Base-by-base conservation (phyloP, 2,113 vertebrate genomes). In the Sus scrofa region DNA sequence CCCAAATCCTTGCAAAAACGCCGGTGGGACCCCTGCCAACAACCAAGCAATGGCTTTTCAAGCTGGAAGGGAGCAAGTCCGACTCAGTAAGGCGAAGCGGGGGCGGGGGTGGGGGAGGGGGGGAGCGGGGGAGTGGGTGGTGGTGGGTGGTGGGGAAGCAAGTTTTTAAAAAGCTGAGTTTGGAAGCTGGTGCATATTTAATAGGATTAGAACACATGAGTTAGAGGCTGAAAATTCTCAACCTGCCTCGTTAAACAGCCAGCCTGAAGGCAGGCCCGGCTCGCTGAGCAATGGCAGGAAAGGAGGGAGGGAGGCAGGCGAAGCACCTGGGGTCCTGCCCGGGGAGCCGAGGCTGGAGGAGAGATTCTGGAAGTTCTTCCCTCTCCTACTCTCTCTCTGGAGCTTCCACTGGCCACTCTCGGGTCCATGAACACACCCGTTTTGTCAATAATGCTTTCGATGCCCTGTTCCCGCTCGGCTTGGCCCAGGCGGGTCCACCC, bases 161-260 rank as follows among this genome's bases (percentile, higher is more conserved):
- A 78, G 92, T 77, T 92, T 96, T 93, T 20, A 32, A 95, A 97
- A 97, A 98, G 95, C 96, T 71, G 95, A 95, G 93, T 97, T 97
- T 96, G 92, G 96, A 97, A 96, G 96, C 95, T 0, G 85, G 97
- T 98, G 96, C 97, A 95, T 97, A 98, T 98, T 98, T 98, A 98
- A 98, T 97, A 96, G 98, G 97, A 98, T 98, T 98, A 98, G 96
- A 96, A 96, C 94, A 86, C 96, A 94, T 88, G 97, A 95, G 97
- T 95, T 96, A 92, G 97, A 95, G 93, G 86, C 93, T 95, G 96
- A 96, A 97, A 78, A 96, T 97, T 96, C 96, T 97, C 96, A 95
- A 94, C 95, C 96, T 52, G 93, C 91, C 92, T 97, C 63, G 79
- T 98, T 97, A 97, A 98, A 96, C 93, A 96, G 94, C 84, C 77